Conservation (phyloP, 2,888 invertebrate genomes). For the Stenodema calcarata region DNA sequence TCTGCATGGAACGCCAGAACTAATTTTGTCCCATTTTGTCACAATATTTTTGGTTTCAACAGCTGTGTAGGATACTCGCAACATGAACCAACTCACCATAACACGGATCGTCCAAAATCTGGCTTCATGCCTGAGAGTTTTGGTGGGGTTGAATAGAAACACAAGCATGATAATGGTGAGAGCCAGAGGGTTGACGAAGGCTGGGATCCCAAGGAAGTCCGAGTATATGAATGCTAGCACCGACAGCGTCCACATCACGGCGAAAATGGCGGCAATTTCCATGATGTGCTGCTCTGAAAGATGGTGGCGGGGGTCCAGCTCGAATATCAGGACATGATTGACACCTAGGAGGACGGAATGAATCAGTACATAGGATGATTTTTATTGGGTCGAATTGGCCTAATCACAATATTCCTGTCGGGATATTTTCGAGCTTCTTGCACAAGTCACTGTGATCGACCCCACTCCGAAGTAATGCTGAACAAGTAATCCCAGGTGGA, state of each 20-base stretch:
- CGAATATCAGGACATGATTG: slow-evolving; percentile 97
- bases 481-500: no score
- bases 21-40: no score
- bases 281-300: slow-evolving; percentile 92
- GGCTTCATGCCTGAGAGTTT: slow-evolving; percentile 89
- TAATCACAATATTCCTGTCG: no score
- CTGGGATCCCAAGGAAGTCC: slow-evolving; percentile 84
- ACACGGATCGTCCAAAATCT: slow-evolving; percentile 92
- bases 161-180: slow-evolving; percentile 79
- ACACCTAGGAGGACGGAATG: slow-evolving; percentile 69
- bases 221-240: slow-evolving; percentile 73
- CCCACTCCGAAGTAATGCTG: no score
- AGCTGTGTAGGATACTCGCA: no score
- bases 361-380: no score
- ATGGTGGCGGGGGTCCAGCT: slow-evolving; percentile 94
- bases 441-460: no score
- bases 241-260: slow-evolving; percentile 92
- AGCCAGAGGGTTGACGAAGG: slow-evolving; percentile 89
- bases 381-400: no score
- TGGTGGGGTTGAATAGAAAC: slow-evolving; percentile 91
- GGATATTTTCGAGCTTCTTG: no score
- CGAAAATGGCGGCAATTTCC: slow-evolving; percentile 91
- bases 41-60: no score
- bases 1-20: no score
- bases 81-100: slow-evolving; percentile 69